Conservation (phyloP, 2,113 vertebrate species). For the Hydrolagus affinis region DNA sequence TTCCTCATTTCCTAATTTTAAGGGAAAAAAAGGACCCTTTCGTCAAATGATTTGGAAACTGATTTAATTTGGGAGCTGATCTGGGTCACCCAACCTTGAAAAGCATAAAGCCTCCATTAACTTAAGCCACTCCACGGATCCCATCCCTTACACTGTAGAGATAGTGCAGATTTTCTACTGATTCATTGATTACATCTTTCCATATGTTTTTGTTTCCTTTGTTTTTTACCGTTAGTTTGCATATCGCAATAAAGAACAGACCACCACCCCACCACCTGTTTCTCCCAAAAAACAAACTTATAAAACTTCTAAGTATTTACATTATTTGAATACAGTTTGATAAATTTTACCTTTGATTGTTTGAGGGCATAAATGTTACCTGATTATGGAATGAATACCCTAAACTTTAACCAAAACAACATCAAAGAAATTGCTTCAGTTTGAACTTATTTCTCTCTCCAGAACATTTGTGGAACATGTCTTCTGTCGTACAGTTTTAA, state of each 20-base stretch:
- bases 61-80: too few species aligned
- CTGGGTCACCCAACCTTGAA: too few species aligned
- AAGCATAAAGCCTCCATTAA: too few species aligned
- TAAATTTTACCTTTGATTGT: too few species aligned
- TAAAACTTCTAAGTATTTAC: too few species aligned
- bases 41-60: too few species aligned
- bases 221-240: neutral
- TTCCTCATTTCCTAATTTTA: too few species aligned
- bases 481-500: slow-evolving; percentile 77
- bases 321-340: neutral
- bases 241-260: neutral
- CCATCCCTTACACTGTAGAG: too few species aligned
- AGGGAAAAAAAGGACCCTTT: too few species aligned
- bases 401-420: neutral
- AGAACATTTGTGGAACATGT: slow-evolving; percentile 79
- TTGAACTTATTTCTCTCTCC: slow-evolving; percentile 28
- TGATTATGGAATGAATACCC: neutral
- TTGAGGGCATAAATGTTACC: neutral
- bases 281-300: neutral
- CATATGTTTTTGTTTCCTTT: neutral
- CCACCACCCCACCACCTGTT: neutral
- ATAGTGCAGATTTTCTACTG: too few species aligned
- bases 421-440: neutral
- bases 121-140: too few species aligned
- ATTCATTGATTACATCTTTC: too few species aligned